These are phyloP conservation scores for Callyntrura guangdongensis DNA, from an alignment of 2,888 invertebrate genomes.

Conservation along the genomic window DNA sequence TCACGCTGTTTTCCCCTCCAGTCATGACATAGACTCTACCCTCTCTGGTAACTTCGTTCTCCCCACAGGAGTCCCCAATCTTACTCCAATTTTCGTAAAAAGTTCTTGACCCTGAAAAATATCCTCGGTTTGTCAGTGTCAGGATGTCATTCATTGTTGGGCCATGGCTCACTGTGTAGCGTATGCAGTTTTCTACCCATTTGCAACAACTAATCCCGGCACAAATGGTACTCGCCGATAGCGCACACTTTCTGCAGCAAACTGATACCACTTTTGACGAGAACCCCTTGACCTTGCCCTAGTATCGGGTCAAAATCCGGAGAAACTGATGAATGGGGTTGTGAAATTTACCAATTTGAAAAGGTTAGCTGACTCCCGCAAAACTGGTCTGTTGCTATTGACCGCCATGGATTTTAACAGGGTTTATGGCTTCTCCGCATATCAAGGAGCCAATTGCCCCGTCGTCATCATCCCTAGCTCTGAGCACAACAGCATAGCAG, in stretches of 20 bases:
- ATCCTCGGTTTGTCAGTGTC: slow-evolving; percentile 53
- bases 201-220: not conserved
- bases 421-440: slow-evolving; percentile 78
- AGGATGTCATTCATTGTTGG: slow-evolving; percentile 75
- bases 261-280: slow-evolving; percentile 60
- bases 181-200: slow-evolving; percentile 24
- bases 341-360: slow-evolving; percentile 73
- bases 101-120: slow-evolving; percentile 2
- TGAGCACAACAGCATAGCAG: slow-evolving; percentile 14
- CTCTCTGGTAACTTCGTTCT: not conserved
- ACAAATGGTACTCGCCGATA: slow-evolving; percentile 1
- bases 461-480: slow-evolving; percentile 69
- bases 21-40: not conserved
- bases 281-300: slow-evolving; percentile 69
- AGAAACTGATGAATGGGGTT: slow-evolving; percentile 71
- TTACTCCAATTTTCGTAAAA: not conserved
- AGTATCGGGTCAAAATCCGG: slow-evolving; percentile 74
- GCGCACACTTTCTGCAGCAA: not conserved
- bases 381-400: slow-evolving; percentile 79
- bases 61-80: not conserved
- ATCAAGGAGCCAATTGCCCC: slow-evolving; percentile 72
- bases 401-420: slow-evolving; percentile 81
- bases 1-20: slow-evolving; percentile 2
- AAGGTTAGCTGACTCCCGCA: slow-evolving; percentile 76
- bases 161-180: slow-evolving; percentile 56